Conservation (phyloP, 2,113 vertebrate genomes). For the Protobothrops flavoviridis region DNA sequence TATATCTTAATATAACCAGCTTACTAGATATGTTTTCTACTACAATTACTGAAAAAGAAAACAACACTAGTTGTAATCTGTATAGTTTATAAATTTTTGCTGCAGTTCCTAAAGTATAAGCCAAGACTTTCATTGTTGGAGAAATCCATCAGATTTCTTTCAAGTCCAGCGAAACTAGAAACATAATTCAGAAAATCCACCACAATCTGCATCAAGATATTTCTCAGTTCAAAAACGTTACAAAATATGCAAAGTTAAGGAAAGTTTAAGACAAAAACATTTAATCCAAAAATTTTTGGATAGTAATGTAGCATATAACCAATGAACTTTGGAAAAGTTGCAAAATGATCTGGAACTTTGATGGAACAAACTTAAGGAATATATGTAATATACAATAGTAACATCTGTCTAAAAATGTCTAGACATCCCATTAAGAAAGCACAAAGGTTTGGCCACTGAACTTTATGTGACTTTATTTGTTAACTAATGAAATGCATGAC, state of each 20-base stretch:
- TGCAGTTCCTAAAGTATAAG: not conserved
- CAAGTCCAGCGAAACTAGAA: not conserved
- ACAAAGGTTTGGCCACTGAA: not conserved
- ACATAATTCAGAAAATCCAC: not conserved
- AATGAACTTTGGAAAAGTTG: not conserved
- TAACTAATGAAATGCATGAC: slow-evolving; percentile 25
- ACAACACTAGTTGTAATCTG: slow-evolving; percentile 14
- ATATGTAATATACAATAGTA: not conserved
- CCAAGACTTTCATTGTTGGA: not conserved
- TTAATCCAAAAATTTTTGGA: not conserved
- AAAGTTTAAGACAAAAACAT: not conserved
- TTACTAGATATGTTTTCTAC: slow-evolving; percentile 25
- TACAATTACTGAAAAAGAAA: slow-evolving; percentile 32
- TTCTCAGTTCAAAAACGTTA: not conserved
- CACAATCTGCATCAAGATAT: not conserved
- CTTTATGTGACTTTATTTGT: slow-evolving; percentile 37
- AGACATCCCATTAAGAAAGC: slow-evolving; percentile 30
- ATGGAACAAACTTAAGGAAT: not conserved
- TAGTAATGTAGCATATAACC: not conserved
- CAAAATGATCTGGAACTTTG: not conserved
- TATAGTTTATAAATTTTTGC: not conserved
- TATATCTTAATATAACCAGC: not conserved
- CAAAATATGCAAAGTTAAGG: not conserved
- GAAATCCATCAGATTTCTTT: not conserved
- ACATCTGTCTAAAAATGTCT: not conserved